Base-by-base conservation (phyloP, 2,888 invertebrate species). In the Dioctria rufipes region DNA sequence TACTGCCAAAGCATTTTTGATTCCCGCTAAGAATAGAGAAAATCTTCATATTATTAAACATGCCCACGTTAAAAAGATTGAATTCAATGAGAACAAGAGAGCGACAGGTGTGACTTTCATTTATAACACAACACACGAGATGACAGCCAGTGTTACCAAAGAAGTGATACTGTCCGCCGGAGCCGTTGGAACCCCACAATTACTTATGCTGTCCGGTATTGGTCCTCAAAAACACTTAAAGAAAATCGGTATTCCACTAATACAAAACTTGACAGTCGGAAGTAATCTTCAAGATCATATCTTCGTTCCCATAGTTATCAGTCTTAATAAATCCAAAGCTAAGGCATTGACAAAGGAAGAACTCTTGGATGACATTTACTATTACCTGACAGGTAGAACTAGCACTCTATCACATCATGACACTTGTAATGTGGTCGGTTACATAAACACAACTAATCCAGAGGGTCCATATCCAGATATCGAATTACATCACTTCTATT, bases 241-340 rank as follows among this genome's bases (percentile, higher is more conserved):
- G 58, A 8, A 77, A 11, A n/a, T 69, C 2, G 49, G 65, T 5
- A 82, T 83, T 63, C 63, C 78, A 54, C 51, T 81, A 5, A 9
- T 81, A 2, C 58, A 77, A 2, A 77, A 82, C 71, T 60, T 82
- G n/a, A n/a, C 5, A 81, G 94, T 94, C 0, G 94, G 94, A 89
- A 11, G 39, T 83, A 94, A 95, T 85, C 90, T 96, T 0, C 95
- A 95, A 86, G 96, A 96, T 86, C 96, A 96, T 86, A 92, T 94
- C 69, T 93, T 92, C 9, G 90, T 93, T 80, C 85, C 86, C 3
- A 39, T 81, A 85, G 4, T 80, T 83, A 25, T 87, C 39, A 84
- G 83, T 81, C 89, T 92, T 85, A 90, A 90, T 5, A 78, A 83
- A 8, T 81, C 83, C 3, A 80, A 40, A 39, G 80, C 83, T 2